These are phyloP conservation scores for Etheostoma cragini DNA, from an alignment of 2,113 vertebrate species.

Conservation along the genomic window DNA sequence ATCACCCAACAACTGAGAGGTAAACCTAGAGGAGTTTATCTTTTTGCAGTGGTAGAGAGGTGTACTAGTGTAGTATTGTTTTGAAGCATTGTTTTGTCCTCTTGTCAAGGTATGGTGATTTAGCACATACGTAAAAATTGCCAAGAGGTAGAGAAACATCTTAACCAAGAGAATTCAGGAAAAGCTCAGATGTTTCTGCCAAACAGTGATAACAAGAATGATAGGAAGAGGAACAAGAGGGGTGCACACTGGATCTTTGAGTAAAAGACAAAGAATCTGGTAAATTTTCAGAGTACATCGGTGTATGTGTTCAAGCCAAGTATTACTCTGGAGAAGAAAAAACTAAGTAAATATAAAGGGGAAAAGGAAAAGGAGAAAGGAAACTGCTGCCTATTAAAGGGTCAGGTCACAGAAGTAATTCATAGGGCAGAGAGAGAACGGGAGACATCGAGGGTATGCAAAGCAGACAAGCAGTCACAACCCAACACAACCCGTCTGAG, in stretches of 20 bases:
- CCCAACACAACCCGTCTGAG: neutral
- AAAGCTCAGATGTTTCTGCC: neutral
- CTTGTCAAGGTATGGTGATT: neutral
- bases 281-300: neutral
- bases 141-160: neutral
- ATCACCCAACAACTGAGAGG: neutral
- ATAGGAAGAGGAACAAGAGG: neutral
- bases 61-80: neutral
- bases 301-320: neutral
- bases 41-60: neutral
- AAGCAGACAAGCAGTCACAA: neutral
- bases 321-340: neutral
- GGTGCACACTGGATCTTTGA: neutral
- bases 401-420: neutral
- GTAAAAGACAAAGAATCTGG: neutral
- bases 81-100: neutral
- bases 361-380: neutral
- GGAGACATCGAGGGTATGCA: neutral
- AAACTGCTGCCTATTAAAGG: neutral
- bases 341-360: neutral
- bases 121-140: neutral
- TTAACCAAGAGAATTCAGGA: neutral
- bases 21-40: neutral
- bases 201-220: neutral
- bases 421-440: too few species aligned